Percentiles rank a stretch among this genome's conserved stretches.
Evolutionary conservation across 2,888 invertebrate species (phyloP).

Genomic region (Carabus problematicus): DNA sequence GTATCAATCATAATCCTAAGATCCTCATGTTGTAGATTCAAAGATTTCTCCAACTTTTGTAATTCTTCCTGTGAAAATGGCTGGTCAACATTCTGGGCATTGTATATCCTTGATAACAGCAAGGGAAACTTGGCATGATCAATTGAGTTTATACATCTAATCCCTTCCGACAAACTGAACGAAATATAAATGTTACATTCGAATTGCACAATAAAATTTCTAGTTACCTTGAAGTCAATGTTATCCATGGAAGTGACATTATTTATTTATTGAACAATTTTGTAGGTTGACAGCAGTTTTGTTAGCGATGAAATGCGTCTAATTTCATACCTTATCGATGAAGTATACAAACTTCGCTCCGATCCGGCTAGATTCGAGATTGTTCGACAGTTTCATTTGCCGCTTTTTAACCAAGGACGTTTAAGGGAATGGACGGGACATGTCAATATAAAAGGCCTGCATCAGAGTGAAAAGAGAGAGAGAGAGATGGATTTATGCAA

Average conservation of each 20-base stretch:
- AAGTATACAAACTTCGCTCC: too few relatives aligned
- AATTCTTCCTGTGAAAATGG: constrained; percentile 51
- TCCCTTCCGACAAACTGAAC: constrained; percentile 53
- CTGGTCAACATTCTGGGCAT: constrained; percentile 47
- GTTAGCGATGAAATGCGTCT: too few relatives aligned
- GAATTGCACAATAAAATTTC: constrained; percentile 4
- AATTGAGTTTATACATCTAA: constrained; percentile 52
- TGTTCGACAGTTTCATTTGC: too few relatives aligned
- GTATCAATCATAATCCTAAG: constrained; percentile 47
- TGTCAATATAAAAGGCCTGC: too few relatives aligned
- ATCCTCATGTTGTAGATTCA: constrained; percentile 49
- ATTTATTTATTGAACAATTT: background rate
- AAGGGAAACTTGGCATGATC: constrained; percentile 50
- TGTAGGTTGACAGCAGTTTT: too few relatives aligned
- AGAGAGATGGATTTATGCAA: too few relatives aligned
- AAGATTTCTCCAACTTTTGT: constrained; percentile 49
- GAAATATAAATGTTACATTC: constrained; percentile 42
- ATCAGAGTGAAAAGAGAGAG: too few relatives aligned
- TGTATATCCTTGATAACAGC: constrained; percentile 49
- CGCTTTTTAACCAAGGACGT: too few relatives aligned
- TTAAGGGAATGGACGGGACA: too few relatives aligned
- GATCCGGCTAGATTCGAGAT: too few relatives aligned
- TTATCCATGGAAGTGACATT: constrained; percentile 36
- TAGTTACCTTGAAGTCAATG: constrained; percentile 18
- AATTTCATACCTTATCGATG: too few relatives aligned